Conservation (phyloP, 2,888 invertebrate species). For the Caenorhabditis doughertyi region DNA sequence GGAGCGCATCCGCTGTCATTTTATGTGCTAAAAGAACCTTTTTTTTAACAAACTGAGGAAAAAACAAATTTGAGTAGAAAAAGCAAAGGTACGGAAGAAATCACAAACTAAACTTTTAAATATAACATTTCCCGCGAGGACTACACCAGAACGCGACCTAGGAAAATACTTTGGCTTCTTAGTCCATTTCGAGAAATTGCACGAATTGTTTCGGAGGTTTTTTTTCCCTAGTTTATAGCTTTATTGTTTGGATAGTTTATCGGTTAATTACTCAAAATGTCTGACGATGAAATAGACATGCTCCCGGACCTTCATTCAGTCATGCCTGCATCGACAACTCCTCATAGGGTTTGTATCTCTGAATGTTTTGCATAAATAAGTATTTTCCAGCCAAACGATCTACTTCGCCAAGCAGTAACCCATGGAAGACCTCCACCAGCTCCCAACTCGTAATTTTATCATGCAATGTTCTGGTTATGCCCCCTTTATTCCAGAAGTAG, state of each 20-base stretch:
- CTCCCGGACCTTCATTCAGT: constrained; percentile 45
- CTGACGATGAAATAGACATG: constrained; percentile 59
- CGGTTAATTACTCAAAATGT: constrained; percentile 19
- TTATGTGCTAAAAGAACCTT: not conserved
- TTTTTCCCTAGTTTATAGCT: not conserved
- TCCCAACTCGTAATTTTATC: not conserved
- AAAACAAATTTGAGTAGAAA: too few relatives aligned
- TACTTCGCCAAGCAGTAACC: constrained; percentile 51
- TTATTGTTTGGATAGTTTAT: not conserved
- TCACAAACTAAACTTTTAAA: too few relatives aligned
- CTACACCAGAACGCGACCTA: constrained; percentile 17
- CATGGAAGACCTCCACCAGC: constrained; percentile 45
- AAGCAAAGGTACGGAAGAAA: too few relatives aligned
- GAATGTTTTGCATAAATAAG: not conserved
- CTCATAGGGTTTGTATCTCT: constrained; percentile 15
- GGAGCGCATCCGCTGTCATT: constrained; percentile 49
- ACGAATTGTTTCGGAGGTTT: too few relatives aligned
- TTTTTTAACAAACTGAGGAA: not conserved
- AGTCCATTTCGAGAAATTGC: constrained; percentile 12
- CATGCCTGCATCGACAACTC: constrained; percentile 21
- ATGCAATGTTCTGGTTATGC: not conserved
- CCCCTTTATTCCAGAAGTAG: constrained; percentile 10
- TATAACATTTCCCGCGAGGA: too few relatives aligned
- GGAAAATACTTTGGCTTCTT: not conserved
- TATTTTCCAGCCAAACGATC: constrained; percentile 38